Evolutionary conservation across 2,888 invertebrate genomes (phyloP).

Genomic region (Trissoscelio sp.): DNA sequence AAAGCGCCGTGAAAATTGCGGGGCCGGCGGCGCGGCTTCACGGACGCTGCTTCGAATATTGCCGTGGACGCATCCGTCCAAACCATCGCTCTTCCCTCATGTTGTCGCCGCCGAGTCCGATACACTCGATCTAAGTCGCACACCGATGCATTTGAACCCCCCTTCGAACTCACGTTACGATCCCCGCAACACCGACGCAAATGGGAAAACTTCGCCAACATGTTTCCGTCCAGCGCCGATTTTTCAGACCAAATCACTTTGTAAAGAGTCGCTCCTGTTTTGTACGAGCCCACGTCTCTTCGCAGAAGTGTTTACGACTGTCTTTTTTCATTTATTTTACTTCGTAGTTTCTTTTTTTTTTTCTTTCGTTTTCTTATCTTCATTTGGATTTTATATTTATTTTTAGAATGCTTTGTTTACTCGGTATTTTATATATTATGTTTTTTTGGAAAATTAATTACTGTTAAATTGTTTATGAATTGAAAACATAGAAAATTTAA

Average conservation of each 20-base stretch:
- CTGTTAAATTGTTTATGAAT: too few relatives aligned
- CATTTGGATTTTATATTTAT: too few relatives aligned
- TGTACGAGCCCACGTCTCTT: background rate
- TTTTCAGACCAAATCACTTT: slow-evolving; percentile 55
- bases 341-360: too few relatives aligned
- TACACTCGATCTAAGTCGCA: slow-evolving; percentile 62
- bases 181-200: slow-evolving; percentile 31
- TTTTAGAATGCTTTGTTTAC: too few relatives aligned
- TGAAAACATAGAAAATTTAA: too few relatives aligned
- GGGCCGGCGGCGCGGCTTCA: slow-evolving; percentile 63
- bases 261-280: slow-evolving; percentile 30
- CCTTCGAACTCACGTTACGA: slow-evolving; percentile 52
- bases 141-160: slow-evolving; percentile 58
- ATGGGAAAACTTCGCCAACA: slow-evolving; percentile 55
- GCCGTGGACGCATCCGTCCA: slow-evolving; percentile 71
- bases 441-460: too few relatives aligned
- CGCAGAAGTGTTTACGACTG: too few relatives aligned
- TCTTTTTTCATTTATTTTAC: too few relatives aligned
- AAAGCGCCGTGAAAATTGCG: slow-evolving; percentile 76
- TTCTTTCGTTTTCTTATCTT: too few relatives aligned
- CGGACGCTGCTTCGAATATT: slow-evolving; percentile 73
- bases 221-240: slow-evolving; percentile 24
- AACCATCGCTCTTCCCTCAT: slow-evolving; percentile 62
- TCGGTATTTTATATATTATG: too few relatives aligned
- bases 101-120: slow-evolving; percentile 37